phyloP scores from a whole-genome alignment of 2,888 invertebrate species.

The Spisula subtruncata region DNA sequence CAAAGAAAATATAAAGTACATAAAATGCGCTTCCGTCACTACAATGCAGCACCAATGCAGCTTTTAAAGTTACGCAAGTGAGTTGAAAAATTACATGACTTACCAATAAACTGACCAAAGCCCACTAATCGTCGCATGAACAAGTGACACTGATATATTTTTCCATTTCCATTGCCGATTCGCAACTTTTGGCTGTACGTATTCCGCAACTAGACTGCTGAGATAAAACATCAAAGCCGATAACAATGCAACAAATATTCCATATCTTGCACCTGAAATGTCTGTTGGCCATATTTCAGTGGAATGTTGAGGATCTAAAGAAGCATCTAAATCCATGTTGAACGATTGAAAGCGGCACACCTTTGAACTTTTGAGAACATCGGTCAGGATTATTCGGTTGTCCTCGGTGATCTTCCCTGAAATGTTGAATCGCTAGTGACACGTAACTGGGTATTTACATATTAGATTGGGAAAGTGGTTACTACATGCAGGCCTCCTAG shows the following conservation, averaged over 20 bases:
- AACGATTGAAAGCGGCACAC: not conserved
- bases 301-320: not conserved
- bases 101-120: conserved; percentile 79
- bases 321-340: conserved; percentile 11
- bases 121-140: conserved; percentile 77
- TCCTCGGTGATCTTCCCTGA: not conserved
- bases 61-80: not conserved
- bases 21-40: not conserved
- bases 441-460: not conserved
- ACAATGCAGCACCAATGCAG: not conserved
- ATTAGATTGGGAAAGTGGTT: too few relatives aligned
- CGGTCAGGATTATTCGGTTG: not conserved
- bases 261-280: conserved; percentile 70
- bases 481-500: too few relatives aligned
- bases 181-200: conserved; percentile 66
- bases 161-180: conserved; percentile 80
- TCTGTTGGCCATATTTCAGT: conserved; percentile 75
- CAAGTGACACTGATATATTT: conserved; percentile 80
- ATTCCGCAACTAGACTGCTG: conserved; percentile 57
- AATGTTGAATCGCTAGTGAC: not conserved
- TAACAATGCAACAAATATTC: conserved; percentile 59
- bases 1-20: not conserved
- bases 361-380: conserved; percentile 21
- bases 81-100: conserved; percentile 43
- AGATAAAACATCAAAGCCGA: conserved; percentile 72